Percentiles rank a stretch among this genome's conserved stretches.
These are phyloP conservation scores for Sceloporus undulatus DNA, from an alignment of 2,113 vertebrate species.

Conservation along the genomic window DNA sequence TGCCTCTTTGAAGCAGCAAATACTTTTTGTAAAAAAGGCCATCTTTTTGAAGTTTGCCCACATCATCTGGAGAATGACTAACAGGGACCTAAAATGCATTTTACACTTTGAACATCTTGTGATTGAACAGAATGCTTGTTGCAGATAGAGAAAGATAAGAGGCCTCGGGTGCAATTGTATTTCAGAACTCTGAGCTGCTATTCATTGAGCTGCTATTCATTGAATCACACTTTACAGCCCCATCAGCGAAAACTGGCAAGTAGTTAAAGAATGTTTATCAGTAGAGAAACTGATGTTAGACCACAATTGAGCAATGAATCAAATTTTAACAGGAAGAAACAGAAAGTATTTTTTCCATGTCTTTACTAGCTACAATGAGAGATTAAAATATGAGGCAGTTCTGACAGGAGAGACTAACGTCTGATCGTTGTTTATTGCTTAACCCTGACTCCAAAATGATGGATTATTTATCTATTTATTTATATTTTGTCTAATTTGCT, in stretches of 20 bases:
- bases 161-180: background rate
- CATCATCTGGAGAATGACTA: background rate
- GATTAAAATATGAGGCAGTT: background rate
- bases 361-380: background rate
- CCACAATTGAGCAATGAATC: background rate
- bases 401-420: conserved; percentile 5
- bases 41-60: conserved; percentile 15
- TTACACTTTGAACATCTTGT: conserved; percentile 9
- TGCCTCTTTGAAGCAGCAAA: conserved; percentile 4
- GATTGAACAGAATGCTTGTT: background rate
- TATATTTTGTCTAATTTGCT: background rate
- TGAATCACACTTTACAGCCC: background rate
- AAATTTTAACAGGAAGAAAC: conserved; percentile 17
- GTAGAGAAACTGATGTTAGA: background rate
- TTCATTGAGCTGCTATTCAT: conserved; percentile 11
- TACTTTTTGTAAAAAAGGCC: background rate
- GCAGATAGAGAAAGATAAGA: conserved; percentile 20
- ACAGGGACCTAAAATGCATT: conserved; percentile 8
- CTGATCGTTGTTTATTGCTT: background rate
- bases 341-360: background rate
- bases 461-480: background rate
- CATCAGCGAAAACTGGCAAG: background rate
- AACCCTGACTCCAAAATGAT: background rate
- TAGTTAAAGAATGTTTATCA: background rate
- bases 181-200: conserved; percentile 16